Evolutionary conservation across 2,888 invertebrate genomes (phyloP).

Genomic region (Megastigmus dorsalis): DNA sequence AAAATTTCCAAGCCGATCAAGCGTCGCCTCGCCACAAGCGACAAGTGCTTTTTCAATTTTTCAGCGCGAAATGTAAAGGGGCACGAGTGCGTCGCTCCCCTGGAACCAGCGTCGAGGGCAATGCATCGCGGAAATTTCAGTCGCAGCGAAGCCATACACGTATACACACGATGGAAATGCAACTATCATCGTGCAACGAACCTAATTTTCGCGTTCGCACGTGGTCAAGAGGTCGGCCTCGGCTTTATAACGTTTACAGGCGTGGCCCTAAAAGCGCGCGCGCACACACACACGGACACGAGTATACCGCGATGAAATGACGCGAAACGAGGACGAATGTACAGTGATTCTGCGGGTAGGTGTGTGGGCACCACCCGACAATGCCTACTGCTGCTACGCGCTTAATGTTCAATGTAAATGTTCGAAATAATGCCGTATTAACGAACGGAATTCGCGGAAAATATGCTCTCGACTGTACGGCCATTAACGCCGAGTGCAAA

Average conservation of each 20-base stretch:
- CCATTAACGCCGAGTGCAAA: too few species aligned
- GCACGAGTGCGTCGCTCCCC: neutral
- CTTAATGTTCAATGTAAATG: constrained; percentile 40
- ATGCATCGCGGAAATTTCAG: neutral
- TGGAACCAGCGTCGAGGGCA: neutral
- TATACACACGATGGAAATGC: neutral
- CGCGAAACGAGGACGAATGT: constrained; percentile 36
- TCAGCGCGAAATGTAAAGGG: too few species aligned
- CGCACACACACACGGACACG: too few species aligned
- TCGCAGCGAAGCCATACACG: neutral
- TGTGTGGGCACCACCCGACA: neutral
- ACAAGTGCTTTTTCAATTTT: neutral
- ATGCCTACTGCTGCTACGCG: neutral
- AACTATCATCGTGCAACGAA: constrained; percentile 11
- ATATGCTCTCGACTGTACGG: too few species aligned
- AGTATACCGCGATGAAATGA: too few species aligned
- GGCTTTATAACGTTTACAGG: neutral
- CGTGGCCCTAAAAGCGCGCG: constrained; percentile 23
- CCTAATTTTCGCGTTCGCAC: constrained; percentile 18
- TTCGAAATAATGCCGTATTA: constrained; percentile 9
- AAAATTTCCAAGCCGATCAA: too few species aligned
- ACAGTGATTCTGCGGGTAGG: constrained; percentile 21
- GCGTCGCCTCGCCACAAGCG: neutral
- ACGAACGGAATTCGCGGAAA: constrained; percentile 17
- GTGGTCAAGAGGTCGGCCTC: neutral